Base-by-base conservation (phyloP, 2,113 vertebrate species). In the Pterocles gutturalis region DNA sequence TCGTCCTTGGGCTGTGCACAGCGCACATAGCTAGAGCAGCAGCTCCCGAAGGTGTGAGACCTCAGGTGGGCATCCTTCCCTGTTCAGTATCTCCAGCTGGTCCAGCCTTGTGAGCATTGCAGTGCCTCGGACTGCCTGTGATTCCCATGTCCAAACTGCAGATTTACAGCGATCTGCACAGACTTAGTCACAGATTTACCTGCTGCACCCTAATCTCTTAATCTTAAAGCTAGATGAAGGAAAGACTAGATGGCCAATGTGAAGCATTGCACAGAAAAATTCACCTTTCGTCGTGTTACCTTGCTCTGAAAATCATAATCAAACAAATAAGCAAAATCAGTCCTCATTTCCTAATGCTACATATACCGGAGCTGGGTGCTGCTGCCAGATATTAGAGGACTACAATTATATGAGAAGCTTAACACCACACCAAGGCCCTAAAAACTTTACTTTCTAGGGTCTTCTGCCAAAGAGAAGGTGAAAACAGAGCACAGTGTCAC, bases 21-120 rank as follows among this genome's bases (percentile, higher is more conserved):
- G 22, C 4, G 4, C 34, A 29, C 18, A 18, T 9, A 22, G n/a
- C 3, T 6, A 10, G 17, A 73, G 69, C 22, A 80, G 80, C 2
- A 1, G 54, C 25, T 78, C 16, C 12, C 7, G 4, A 2, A 0
- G 5, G 46, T 17, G 46, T 6, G 12, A 89, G 7, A 24, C 25
- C 26, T 65, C 25, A 3, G 29, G 48, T 4, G 53, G 34, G 31
- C 46, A 76, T 18, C 53, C 34, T 38, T 31, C 57, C 36, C 62
- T 66, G 20, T 13, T 25, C 55, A 24, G 13, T n/a, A 41, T 2
- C 58, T 70, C 11, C n/a, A 41, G 53, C 67, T 54, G 57, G 6
- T 51, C 45, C 2, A 28, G 38, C 36, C 65, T 71, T 11, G 31
- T 4, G 4, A 75, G 28, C 64, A 15, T 0, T 20, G 38, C 48